These are phyloP conservation scores for Tretioscincus oriximinensis DNA, from an alignment of 2,113 vertebrate species.

Conservation along the genomic window DNA sequence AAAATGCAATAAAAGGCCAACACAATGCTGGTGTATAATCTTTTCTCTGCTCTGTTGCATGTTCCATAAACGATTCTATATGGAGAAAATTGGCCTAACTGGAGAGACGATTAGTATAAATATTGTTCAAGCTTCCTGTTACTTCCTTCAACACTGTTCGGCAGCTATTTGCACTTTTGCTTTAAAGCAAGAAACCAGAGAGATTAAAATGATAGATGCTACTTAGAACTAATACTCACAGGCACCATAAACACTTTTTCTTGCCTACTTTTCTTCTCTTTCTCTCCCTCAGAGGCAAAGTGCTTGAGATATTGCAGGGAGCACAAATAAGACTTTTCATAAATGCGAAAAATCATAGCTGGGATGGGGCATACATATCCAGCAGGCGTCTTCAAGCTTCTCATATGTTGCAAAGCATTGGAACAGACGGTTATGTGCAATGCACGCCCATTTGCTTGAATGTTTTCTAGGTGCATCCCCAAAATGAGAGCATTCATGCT, in stretches of 20 bases:
- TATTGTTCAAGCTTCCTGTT: conserved; percentile 23
- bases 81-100: conserved; percentile 10
- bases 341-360: background rate
- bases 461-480: background rate
- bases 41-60: background rate
- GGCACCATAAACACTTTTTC: background rate
- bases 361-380: background rate
- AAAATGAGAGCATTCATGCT: background rate
- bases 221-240: background rate
- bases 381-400: no score
- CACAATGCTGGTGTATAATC: background rate
- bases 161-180: background rate
- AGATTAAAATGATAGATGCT: conserved; percentile 12
- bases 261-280: background rate
- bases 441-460: background rate
- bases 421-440: background rate
- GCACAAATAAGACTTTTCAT: background rate
- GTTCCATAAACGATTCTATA: background rate
- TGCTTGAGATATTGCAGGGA: background rate
- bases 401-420: background rate
- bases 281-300: background rate
- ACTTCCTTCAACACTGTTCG: conserved; percentile 13
- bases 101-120: conserved; percentile 13
- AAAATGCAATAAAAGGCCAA: conserved; percentile 15
- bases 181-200: background rate